Evolutionary conservation across 2,888 invertebrate species (phyloP).

Genomic region (Xylophagus ater): DNA sequence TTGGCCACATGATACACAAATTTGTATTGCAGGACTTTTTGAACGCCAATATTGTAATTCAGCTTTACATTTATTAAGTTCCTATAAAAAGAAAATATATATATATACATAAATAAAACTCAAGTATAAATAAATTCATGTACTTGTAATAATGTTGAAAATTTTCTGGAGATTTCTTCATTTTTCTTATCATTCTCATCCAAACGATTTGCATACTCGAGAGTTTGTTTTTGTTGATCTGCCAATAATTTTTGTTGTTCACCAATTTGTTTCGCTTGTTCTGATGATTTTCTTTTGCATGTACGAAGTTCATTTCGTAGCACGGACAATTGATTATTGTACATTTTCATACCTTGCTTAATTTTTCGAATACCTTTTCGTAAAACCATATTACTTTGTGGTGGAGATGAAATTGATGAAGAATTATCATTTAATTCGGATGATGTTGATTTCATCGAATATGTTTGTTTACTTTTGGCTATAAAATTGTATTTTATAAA

Average conservation of each 20-base stretch:
- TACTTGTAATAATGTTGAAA: conserved; percentile 74
- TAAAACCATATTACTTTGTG: conserved; percentile 76
- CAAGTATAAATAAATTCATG: conserved; percentile 7
- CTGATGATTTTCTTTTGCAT: conserved; percentile 70
- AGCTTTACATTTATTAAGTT: conserved; percentile 83
- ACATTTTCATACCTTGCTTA: conserved; percentile 80
- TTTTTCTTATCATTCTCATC: conserved; percentile 86
- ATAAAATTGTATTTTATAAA: conserved; percentile 20
- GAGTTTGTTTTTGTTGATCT: conserved; percentile 62
- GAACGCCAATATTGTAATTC: conserved; percentile 86
- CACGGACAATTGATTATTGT: conserved; percentile 70
- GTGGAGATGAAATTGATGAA: conserved; percentile 48
- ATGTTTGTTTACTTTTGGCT: conserved; percentile 25
- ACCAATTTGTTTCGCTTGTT: conserved; percentile 74
- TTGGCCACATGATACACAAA: conserved; percentile 64
- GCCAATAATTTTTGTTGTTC: conserved; percentile 63
- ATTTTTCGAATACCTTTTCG: conserved; percentile 78
- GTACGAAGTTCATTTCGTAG: conserved; percentile 66
- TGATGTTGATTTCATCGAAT: conserved; percentile 28
- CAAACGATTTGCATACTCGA: conserved; percentile 72
- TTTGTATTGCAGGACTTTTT: conserved; percentile 67
- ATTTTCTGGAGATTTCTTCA: conserved; percentile 79
- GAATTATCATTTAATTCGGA: conserved; percentile 34
- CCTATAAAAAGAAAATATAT: conserved; percentile 42
- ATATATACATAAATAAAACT: conserved; percentile 3